Evolutionary conservation across 2,113 vertebrate genomes (phyloP), one percentile per base, ranked within the genome.

Genomic region (Corynorhinus townsendii): DNA sequence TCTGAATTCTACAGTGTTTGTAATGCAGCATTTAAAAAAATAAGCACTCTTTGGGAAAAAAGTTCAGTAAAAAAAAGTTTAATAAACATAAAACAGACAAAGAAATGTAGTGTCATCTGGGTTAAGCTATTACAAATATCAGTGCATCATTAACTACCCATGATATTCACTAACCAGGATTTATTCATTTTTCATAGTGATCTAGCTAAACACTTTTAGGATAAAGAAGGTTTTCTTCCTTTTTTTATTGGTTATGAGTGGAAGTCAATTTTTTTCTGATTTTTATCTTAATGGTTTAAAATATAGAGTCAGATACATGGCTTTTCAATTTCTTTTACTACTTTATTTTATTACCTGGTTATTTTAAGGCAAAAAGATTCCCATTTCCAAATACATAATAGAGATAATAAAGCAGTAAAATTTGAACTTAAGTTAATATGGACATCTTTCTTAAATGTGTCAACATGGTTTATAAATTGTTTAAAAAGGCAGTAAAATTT

Each of bases 341-440:
- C 86, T 96, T 96, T 86, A 96, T 96, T 97, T 97, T 96, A 97
- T 96, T 94, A 84, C 96, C 83, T 96, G 56, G 80, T 93, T 97
- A 93, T 96, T 92, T 96, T 95, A 97, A 97, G 97, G 91, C 96
- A 89, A 97, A 92, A 96, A 96, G 94, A 96, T 80, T 97, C 96
- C 76, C 96, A 96, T 96, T 96, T 97, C 79, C 79, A 97, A 97
- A 97, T 84, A 97, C 49, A 62, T 95, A 97, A 96, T 95, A 96
- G 95, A 97, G 96, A 97, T 97, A 97, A 97, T 95, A 97, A 96
- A 95, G 93, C 83, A 95, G 45, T 97, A 97, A 97, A 97, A 96
- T 84, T 89, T 96, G 35, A 66, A 87, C 94, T 95, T 96, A 64
- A 56, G 69, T 76, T 95, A 95, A 93, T 91, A 87, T 89, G 86